phyloP scores from a whole-genome alignment of 2,113 vertebrate species.

The Embiotoca jacksoni region DNA sequence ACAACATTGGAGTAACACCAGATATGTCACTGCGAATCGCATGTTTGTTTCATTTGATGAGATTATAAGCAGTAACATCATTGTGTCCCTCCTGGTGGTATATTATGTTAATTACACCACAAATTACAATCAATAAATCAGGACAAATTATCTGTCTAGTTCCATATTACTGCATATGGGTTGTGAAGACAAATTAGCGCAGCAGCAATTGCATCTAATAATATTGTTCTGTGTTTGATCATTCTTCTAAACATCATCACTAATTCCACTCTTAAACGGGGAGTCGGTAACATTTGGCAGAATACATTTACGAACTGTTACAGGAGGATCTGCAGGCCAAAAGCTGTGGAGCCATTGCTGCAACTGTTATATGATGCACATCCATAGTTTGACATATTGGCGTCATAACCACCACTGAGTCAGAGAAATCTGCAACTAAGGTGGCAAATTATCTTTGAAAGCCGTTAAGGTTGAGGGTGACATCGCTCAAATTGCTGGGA shows the following conservation, averaged over 20 bases:
- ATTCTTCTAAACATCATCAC: constrained; percentile 47
- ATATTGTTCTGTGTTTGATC: constrained; percentile 39
- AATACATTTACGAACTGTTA: constrained; percentile 19
- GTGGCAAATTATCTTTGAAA: constrained; percentile 35
- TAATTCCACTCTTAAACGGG: constrained; percentile 22
- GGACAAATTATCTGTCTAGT: constrained; percentile 69
- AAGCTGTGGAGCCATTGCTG: not conserved
- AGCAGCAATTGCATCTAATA: constrained; percentile 58
- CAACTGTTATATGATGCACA: not conserved
- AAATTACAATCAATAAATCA: constrained; percentile 74
- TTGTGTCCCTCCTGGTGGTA: constrained; percentile 66
- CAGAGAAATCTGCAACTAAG: constrained; percentile 19
- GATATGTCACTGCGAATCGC: constrained; percentile 20
- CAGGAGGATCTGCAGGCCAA: constrained; percentile 17
- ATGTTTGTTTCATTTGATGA: constrained; percentile 50
- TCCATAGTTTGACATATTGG: not conserved
- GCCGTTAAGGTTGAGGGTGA: constrained; percentile 6
- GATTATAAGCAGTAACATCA: constrained; percentile 39
- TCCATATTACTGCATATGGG: constrained; percentile 53
- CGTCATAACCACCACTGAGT: constrained; percentile 35
- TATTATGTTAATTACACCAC: constrained; percentile 70
- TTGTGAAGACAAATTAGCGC: constrained; percentile 66
- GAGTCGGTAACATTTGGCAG: constrained; percentile 33
- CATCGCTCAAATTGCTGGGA: not conserved
- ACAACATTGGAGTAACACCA: not conserved